These are phyloP conservation scores for Fragum whitleyi DNA, from an alignment of 2,888 invertebrate genomes.

Conservation along the genomic window DNA sequence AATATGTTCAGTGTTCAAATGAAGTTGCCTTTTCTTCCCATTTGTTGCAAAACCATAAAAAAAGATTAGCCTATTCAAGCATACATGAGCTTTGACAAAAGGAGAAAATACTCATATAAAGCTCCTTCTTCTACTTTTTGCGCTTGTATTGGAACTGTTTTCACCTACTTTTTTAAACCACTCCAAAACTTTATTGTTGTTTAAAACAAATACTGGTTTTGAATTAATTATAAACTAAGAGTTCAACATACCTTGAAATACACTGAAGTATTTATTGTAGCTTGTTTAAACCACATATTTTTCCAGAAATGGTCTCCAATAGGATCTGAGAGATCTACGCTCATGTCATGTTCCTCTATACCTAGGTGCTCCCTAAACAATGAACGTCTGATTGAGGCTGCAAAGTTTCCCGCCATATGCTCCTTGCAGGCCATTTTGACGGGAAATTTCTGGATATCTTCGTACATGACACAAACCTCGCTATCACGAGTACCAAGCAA, in stretches of 20 bases:
- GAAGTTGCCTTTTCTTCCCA: too few species aligned
- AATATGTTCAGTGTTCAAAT: too few species aligned
- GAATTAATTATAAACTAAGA: too few species aligned
- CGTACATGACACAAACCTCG: slow-evolving; percentile 93
- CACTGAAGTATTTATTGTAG: slow-evolving; percentile 93
- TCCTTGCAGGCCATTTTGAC: slow-evolving; percentile 92
- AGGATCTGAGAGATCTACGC: slow-evolving; percentile 91
- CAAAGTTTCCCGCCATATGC: slow-evolving; percentile 94
- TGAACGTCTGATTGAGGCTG: slow-evolving; percentile 92
- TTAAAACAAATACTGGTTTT: not conserved
- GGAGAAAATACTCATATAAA: not conserved
- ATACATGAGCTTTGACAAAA: too few species aligned
- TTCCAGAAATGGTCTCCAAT: slow-evolving; percentile 93
- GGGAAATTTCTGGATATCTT: slow-evolving; percentile 87
- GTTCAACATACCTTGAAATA: slow-evolving; percentile 90
- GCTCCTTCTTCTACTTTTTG: too few species aligned
- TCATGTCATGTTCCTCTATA: slow-evolving; percentile 86
- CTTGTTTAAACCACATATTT: slow-evolving; percentile 93
- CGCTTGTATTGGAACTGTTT: too few species aligned
- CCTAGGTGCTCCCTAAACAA: slow-evolving; percentile 97
- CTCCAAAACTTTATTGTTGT: not conserved
- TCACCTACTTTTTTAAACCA: not conserved
- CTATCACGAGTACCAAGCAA: slow-evolving; percentile 97
- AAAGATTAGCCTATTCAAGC: too few species aligned
- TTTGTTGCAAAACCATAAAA: too few species aligned